A percentile compares a stretch with the other conserved stretches of the same genome.
Conservation (phyloP, 64 coral and sea anemone genomes). For the Dendronephthya gigantea region DNA sequence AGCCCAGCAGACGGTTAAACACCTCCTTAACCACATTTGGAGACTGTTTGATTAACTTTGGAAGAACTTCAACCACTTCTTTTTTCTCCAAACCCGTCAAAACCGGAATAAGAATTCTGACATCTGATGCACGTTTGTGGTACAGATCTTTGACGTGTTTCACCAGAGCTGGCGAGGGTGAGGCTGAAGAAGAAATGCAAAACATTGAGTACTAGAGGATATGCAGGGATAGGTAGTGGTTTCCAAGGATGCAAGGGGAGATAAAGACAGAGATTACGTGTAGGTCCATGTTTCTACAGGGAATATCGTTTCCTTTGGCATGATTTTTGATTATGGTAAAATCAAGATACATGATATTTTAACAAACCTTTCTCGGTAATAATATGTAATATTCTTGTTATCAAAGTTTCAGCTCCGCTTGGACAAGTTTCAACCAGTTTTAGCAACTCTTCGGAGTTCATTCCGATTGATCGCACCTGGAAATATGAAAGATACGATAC, state of each 20-base stretch:
- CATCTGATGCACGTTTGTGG: slow-evolving; percentile 89
- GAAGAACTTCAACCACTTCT: slow-evolving; percentile 89
- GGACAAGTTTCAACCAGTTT: slow-evolving; percentile 95
- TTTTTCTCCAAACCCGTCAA: slow-evolving; percentile 90
- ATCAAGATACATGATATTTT: not conserved
- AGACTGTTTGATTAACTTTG: slow-evolving; percentile 96
- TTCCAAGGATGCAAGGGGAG: not conserved
- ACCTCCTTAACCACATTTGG: slow-evolving; percentile 98
- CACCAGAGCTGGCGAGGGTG: slow-evolving; percentile 68
- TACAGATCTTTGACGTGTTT: slow-evolving; percentile 90
- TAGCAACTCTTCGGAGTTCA: slow-evolving; percentile 75
- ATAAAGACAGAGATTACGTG: not conserved
- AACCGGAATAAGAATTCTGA: slow-evolving; percentile 86
- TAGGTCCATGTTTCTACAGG: no score
- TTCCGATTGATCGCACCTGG: slow-evolving; percentile 84
- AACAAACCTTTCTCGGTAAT: slow-evolving; percentile 92
- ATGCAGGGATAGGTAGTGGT: not conserved
- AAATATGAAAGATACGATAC: not conserved
- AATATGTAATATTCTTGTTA: slow-evolving; percentile 83
- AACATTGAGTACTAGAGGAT: not conserved
- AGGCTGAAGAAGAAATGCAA: slow-evolving; percentile 21
- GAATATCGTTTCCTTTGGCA: no score
- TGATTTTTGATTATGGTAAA: not conserved
- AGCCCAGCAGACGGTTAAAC: slow-evolving; percentile 83
- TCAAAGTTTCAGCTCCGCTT: slow-evolving; percentile 85